Evolutionary conservation across 2,888 invertebrate species (phyloP).

Genomic region (Eupithecia insigniata): DNA sequence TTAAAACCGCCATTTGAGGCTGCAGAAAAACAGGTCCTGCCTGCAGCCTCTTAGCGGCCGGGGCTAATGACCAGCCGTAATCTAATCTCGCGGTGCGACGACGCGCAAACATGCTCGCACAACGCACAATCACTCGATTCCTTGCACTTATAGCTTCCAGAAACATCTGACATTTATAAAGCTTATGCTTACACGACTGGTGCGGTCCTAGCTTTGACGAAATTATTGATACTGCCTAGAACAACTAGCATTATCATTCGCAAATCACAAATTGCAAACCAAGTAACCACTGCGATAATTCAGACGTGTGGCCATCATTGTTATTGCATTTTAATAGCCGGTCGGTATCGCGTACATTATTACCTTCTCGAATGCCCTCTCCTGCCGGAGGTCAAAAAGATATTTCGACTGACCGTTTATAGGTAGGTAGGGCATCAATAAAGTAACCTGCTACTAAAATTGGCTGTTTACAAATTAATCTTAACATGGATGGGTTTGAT

Average conservation of each 20-base stretch:
- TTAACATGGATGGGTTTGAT: neutral
- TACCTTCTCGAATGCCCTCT: conserved; percentile 50
- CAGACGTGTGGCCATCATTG: conserved; percentile 52
- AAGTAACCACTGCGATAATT: conserved; percentile 42
- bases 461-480: neutral
- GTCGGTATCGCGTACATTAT: conserved; percentile 49
- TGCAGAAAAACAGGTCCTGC: conserved; percentile 65
- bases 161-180: conserved; percentile 8
- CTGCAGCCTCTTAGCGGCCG: conserved; percentile 50
- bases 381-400: conserved; percentile 51
- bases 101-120: conserved; percentile 56
- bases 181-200: neutral
- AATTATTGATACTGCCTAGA: neutral
- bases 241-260: neutral
- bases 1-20: conserved; percentile 50
- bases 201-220: neutral
- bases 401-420: conserved; percentile 43
- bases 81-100: conserved; percentile 68
- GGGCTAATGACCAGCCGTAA: conserved; percentile 76
- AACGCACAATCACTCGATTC: conserved; percentile 49
- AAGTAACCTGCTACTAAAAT: conserved; percentile 28
- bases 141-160: conserved; percentile 35
- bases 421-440: conserved; percentile 21
- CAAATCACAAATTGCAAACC: conserved; percentile 7
- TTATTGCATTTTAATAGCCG: conserved; percentile 59